Base-by-base conservation (phyloP, 2,113 vertebrate species). In the Chlamydotis undulata region DNA sequence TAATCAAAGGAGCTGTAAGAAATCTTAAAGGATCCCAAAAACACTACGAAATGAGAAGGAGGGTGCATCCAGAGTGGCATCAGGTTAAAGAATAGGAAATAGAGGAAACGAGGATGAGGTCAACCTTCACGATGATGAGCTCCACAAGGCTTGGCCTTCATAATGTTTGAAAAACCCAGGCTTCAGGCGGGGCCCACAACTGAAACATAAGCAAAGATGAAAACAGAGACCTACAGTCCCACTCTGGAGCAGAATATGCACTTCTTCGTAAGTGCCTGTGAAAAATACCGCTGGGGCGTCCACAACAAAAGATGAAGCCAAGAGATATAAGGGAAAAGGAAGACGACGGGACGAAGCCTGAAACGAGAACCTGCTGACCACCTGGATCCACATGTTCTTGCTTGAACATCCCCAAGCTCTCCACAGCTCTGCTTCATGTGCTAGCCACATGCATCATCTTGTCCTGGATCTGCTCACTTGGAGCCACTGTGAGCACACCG, bases 401-500 rank as follows among this genome's bases (percentile, higher is more conserved):
- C 18, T 55, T 39, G 43, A 12, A 21, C 15, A 4, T 21, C 22
- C 4, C 1, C 1, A 1, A 6, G 7, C 19, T 35, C 60, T 55
- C 35, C 21, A 15, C 22, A 55, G 12, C n/a, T 64, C 63, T 45
- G 52, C 47, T 53, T 59, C 0, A 0, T 14, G 68, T 22, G 22
- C 37, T 75, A 61, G 37, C 37, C 55, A 35, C 4, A 5, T 1
- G 28, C 29, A 23, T 41, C 26, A 10, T 50, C 23, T 39, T 37
- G 50, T 3, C 64, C 19, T 8, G n/a, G 37, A 19, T 25, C 78
- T 59, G 21, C 33, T 39, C 33, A 5, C 28, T 53, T 18, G 28
- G 12, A 43, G n/a, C n/a, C 1, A 1, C 47, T 37, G 23, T 1
- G 17, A n/a, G 4, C 1, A 1, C 12, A 3, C 19, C 0, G 4